Evolutionary conservation across 2,113 vertebrate genomes (phyloP).

Genomic region (Calidris pugnax): DNA sequence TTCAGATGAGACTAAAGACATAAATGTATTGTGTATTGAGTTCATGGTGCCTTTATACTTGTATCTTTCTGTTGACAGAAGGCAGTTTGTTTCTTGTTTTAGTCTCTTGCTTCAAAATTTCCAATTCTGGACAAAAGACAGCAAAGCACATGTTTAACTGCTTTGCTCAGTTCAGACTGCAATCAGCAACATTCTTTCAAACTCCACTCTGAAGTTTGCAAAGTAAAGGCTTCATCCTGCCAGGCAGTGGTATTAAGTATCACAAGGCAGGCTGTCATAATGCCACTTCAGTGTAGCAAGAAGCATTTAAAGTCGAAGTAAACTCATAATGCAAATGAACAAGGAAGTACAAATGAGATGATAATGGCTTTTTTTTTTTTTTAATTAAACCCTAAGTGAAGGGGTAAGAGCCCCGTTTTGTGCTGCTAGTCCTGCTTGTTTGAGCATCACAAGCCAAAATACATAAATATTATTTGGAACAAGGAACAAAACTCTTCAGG

Average conservation of each 20-base stretch:
- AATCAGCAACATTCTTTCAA: constrained; percentile 29
- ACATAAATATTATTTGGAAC: not conserved
- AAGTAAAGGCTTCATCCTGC: constrained; percentile 17
- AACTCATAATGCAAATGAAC: not conserved
- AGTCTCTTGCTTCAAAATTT: not conserved
- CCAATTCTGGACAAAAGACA: not conserved
- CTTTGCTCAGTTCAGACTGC: not conserved
- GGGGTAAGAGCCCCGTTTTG: not conserved
- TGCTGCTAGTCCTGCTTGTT: not conserved
- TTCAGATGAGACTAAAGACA: not conserved
- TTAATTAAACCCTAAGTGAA: not conserved
- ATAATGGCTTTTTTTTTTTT: not conserved
- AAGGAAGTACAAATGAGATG: not conserved
- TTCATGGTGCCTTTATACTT: not conserved
- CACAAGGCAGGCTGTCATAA: constrained; percentile 8
- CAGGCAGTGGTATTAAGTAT: not conserved
- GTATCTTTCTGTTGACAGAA: not conserved
- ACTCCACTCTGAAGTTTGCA: not conserved
- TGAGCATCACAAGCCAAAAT: not conserved
- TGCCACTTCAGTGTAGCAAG: not conserved
- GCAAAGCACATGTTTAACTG: not conserved
- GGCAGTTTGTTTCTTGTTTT: not conserved
- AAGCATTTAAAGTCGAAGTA: constrained; percentile 18
- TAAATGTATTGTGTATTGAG: not conserved
- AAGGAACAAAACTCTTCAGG: not conserved